Evolutionary conservation across 2,113 vertebrate genomes (phyloP).

Genomic region (Pavo muticus): DNA sequence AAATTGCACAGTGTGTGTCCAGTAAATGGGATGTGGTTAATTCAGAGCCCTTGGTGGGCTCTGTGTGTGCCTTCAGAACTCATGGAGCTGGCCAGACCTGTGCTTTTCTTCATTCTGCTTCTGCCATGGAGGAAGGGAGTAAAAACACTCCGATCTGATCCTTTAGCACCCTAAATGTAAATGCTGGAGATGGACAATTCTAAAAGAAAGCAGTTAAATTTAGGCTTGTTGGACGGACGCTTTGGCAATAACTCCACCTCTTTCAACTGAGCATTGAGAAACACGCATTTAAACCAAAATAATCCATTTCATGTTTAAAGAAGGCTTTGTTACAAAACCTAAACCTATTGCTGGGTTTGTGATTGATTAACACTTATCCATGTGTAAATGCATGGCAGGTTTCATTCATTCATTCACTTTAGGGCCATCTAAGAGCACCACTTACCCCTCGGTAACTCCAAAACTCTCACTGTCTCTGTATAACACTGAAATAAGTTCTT

Average conservation of each 20-base stretch:
- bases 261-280: not conserved
- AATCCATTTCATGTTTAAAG: not conserved
- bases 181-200: not conserved
- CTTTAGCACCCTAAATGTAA: not conserved
- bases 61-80: not conserved
- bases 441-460: not conserved
- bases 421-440: constrained; percentile 28
- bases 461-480: not conserved
- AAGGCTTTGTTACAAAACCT: not conserved
- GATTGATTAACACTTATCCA: not conserved
- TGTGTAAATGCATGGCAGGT: constrained; percentile 12
- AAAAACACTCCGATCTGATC: not conserved
- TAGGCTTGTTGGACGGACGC: rapidly evolving
- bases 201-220: not conserved
- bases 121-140: not conserved
- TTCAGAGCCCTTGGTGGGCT: not conserved
- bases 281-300: not conserved
- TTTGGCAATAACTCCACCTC: not conserved
- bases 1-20: not conserved
- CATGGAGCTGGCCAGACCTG: not conserved
- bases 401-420: not conserved
- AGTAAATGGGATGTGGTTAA: not conserved
- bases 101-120: constrained; percentile 22
- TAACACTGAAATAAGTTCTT: not conserved
- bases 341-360: rapidly evolving